These are phyloP conservation scores for Eurystomus glaucurus DNA, from an alignment of 2,797 vertebrate genomes.

Conservation along the genomic window DNA sequence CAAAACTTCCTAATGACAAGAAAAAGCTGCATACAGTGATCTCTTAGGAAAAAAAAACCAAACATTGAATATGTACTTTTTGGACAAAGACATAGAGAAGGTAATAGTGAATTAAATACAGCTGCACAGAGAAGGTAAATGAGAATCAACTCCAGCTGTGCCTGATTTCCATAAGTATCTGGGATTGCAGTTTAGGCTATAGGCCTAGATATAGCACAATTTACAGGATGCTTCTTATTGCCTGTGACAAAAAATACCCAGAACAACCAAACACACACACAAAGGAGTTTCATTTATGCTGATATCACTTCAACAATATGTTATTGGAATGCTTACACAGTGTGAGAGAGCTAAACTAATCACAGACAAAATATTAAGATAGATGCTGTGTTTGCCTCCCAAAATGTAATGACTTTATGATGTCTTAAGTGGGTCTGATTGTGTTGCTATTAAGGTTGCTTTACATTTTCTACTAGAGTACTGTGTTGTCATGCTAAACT, in stretches of 20 bases:
- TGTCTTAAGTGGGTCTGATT: slow-evolving; percentile 41
- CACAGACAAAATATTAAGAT: slow-evolving; percentile 34
- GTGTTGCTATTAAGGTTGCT: slow-evolving; percentile 15
- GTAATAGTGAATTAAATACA: slow-evolving; percentile 15
- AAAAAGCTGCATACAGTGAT: background rate
- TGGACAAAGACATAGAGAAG: background rate
- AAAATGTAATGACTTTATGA: background rate
- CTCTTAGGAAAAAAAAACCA: background rate
- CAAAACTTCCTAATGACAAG: background rate
- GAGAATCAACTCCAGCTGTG: slow-evolving; percentile 2
- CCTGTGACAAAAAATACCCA: background rate
- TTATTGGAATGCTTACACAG: slow-evolving; percentile 2
- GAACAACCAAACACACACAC: background rate
- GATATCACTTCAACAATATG: slow-evolving; percentile 1
- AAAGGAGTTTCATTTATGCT: background rate
- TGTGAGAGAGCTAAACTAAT: slow-evolving; percentile 54
- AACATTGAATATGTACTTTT: background rate
- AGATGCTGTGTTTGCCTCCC: slow-evolving; percentile 25
- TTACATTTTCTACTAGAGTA: slow-evolving; percentile 25
- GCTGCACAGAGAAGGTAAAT: slow-evolving; percentile 7
- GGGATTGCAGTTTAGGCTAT: background rate
- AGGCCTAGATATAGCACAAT: background rate
- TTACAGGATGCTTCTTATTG: background rate
- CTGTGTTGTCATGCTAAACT: background rate
- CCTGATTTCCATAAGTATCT: background rate